Conservation (phyloP, 1,140 invertebrate species). For the Neomicropteryx cornuta region DNA sequence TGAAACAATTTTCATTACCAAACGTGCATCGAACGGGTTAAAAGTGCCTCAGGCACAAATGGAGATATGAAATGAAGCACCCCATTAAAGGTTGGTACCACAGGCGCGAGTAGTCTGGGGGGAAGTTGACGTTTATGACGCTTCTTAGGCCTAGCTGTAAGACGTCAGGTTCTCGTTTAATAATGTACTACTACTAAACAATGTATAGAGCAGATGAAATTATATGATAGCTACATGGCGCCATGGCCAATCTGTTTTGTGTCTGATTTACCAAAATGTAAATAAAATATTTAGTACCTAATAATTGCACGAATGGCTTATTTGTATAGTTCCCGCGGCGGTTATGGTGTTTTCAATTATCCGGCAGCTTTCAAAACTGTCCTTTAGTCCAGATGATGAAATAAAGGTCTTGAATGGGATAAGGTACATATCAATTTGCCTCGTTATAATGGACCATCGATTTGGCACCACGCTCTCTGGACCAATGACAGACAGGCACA, state of each 20-base stretch:
- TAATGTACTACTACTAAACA: too few relatives aligned
- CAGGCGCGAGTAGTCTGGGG: too few relatives aligned
- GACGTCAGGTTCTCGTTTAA: too few relatives aligned
- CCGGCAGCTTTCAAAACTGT: constrained; percentile 5
- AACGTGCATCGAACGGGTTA: too few relatives aligned
- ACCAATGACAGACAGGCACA: constrained; percentile 29
- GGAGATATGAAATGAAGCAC: too few relatives aligned
- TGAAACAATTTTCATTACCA: too few relatives aligned
- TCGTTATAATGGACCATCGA: constrained; percentile 28
- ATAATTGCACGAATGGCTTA: neutral
- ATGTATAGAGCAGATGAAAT: too few relatives aligned
- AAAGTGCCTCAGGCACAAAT: too few relatives aligned
- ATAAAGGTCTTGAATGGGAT: constrained; percentile 25
- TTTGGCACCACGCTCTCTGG: constrained; percentile 28
- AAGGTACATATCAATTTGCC: constrained; percentile 24
- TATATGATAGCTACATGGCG: too few relatives aligned
- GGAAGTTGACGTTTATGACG: neutral
- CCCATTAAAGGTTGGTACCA: too few relatives aligned
- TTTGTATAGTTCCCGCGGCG: neutral
- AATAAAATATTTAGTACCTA: neutral
- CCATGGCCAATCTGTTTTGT: constrained; percentile 4
- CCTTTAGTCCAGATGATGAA: constrained; percentile 13
- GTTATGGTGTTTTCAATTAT: neutral
- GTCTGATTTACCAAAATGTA: neutral
- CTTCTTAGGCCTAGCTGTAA: neutral